Evolutionary conservation across 92 coral and sea anemone genomes (phyloP).

Genomic region (Epizoanthus fatuus): DNA sequence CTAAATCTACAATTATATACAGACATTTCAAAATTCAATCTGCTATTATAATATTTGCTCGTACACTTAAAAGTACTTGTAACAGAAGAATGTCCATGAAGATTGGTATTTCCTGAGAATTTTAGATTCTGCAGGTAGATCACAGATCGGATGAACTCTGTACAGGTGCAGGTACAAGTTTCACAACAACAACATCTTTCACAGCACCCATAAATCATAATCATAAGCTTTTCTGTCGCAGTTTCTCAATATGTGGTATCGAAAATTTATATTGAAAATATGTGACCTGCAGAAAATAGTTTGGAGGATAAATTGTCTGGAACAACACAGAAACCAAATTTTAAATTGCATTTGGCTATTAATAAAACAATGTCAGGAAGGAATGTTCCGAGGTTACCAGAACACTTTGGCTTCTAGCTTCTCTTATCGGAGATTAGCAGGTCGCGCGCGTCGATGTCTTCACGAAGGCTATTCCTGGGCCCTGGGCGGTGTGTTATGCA

Average conservation of each 20-base stretch:
- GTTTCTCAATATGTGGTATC: no score
- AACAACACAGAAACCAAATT: neutral
- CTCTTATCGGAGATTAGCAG: slow-evolving; percentile 24
- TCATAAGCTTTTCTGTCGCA: neutral
- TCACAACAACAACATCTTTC: neutral
- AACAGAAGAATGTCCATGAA: no score
- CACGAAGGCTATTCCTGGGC: neutral
- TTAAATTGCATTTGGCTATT: neutral
- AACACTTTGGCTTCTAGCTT: neutral
- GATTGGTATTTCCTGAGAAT: neutral
- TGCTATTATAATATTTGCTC: no score
- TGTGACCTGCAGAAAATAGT: neutral
- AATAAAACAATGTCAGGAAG: neutral
- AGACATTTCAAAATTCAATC: no score
- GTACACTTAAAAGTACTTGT: no score
- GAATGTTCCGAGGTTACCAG: neutral
- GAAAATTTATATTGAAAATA: neutral
- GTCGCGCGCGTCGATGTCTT: slow-evolving; percentile 10
- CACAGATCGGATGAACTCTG: neutral
- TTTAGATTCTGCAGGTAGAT: neutral
- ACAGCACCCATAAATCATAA: neutral
- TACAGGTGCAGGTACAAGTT: neutral
- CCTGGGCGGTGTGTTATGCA: neutral
- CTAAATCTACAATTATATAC: no score
- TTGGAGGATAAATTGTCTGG: neutral